Evolutionary conservation across 2,113 vertebrate species (phyloP).

Genomic region (Vidua macroura): DNA sequence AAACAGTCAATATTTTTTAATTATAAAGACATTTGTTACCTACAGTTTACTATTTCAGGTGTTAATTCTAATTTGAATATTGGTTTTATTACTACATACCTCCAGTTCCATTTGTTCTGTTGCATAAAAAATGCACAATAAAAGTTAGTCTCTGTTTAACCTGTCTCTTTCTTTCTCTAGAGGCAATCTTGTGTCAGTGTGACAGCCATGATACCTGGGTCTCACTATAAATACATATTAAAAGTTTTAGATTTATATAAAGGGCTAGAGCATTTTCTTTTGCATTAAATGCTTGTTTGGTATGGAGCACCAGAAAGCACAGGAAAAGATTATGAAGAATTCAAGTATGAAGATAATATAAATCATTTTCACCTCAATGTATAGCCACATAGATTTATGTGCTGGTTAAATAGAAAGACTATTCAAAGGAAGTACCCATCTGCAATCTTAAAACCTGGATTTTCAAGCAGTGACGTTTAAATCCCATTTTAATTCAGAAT

Average conservation of each 20-base stretch:
- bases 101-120: conserved; percentile 79
- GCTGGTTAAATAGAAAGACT: neutral
- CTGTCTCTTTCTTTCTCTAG: neutral
- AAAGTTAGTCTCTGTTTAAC: conserved; percentile 73
- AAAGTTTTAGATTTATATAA: neutral
- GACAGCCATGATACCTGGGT: neutral
- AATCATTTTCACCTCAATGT: neutral
- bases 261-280: neutral
- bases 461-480: conserved; percentile 5
- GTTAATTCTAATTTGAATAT: conserved; percentile 77
- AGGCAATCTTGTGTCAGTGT: neutral
- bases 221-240: neutral
- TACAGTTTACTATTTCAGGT: conserved; percentile 76
- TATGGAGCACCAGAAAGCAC: neutral
- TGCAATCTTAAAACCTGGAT: conserved; percentile 8
- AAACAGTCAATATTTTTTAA: conserved; percentile 82
- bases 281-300: neutral
- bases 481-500: conserved; percentile 40
- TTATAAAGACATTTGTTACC: conserved; percentile 81
- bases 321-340: neutral
- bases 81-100: conserved; percentile 80
- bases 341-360: neutral
- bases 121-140: conserved; percentile 80
- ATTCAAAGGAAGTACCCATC: neutral
- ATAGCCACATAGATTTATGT: neutral